phyloP scores from a whole-genome alignment of 2,113 vertebrate species.

The Chaetura pelagica region DNA sequence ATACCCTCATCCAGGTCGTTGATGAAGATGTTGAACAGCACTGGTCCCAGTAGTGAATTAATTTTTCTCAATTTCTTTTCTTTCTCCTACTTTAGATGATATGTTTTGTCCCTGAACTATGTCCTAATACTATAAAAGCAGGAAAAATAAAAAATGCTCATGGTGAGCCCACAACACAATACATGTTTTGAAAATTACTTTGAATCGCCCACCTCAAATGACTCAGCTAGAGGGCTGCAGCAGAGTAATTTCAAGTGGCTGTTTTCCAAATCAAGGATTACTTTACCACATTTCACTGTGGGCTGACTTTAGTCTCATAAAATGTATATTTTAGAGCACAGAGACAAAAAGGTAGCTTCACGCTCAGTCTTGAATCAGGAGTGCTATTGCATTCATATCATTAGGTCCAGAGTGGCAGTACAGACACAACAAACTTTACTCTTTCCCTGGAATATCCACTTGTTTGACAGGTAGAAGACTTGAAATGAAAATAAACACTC shows the following conservation, averaged over 20 bases:
- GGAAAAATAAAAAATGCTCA: neutral
- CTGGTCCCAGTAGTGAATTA: too few species aligned
- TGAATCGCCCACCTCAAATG: slow-evolving; percentile 52
- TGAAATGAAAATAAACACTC: neutral
- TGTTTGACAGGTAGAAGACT: neutral
- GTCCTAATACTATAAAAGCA: slow-evolving; percentile 2
- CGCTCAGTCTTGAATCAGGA: neutral
- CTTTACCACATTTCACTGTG: neutral
- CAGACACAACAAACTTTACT: neutral
- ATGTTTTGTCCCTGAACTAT: neutral
- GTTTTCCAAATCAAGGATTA: slow-evolving; percentile 25
- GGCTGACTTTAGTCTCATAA: neutral
- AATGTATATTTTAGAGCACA: neutral
- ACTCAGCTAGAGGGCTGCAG: slow-evolving; percentile 51
- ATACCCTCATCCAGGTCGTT: too few species aligned
- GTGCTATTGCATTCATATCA: neutral
- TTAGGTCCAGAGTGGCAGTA: neutral
- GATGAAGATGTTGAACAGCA: too few species aligned
- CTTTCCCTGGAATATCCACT: neutral
- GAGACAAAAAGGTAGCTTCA: neutral
- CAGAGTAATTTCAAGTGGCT: slow-evolving; percentile 22
- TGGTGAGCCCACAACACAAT: neutral
- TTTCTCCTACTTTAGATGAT: neutral
- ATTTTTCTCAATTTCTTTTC: neutral
- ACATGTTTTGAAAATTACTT: slow-evolving; percentile 8